These are phyloP conservation scores for Margaritifera margaritifera DNA, from an alignment of 2,888 invertebrate genomes.

Conservation along the genomic window DNA sequence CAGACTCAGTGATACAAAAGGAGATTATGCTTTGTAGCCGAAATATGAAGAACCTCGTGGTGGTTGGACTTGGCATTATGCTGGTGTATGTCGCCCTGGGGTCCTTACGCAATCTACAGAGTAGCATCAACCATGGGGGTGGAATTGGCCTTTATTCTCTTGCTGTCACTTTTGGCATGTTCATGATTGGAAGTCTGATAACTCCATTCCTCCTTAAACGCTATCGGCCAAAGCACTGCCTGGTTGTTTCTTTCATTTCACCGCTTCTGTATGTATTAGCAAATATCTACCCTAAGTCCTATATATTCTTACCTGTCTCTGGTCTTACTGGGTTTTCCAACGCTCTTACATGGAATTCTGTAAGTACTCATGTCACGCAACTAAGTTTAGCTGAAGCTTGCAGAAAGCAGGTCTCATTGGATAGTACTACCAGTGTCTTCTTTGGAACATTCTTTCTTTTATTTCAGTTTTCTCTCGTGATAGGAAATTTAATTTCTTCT, in stretches of 20 bases:
- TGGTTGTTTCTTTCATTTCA: conserved; percentile 47
- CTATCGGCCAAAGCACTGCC: conserved; percentile 57
- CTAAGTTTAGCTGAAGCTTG: conserved; percentile 59
- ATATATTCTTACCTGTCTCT: conserved; percentile 62
- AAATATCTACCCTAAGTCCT: conserved; percentile 62
- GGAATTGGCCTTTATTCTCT: conserved; percentile 66
- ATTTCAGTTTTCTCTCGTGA: conserved; percentile 61
- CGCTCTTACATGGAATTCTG: conserved; percentile 67
- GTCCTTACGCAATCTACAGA: conserved; percentile 68
- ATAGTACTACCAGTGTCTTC: conserved; percentile 59
- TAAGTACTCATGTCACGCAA: conserved; percentile 67
- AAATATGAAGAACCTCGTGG: conserved; percentile 62
- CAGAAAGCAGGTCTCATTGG: conserved; percentile 47
- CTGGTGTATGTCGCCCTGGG: conserved; percentile 60
- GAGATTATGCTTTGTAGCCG: conserved; percentile 17
- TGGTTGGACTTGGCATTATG: conserved; percentile 58
- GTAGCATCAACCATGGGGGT: conserved; percentile 65
- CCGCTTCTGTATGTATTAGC: conserved; percentile 59
- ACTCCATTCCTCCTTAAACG: conserved; percentile 64
- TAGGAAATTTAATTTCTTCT: conserved; percentile 67
- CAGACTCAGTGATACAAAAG: no score
- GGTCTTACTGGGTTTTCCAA: conserved; percentile 59
- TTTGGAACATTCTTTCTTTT: conserved; percentile 68
- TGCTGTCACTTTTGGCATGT: conserved; percentile 56
- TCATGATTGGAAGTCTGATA: conserved; percentile 64